Evolutionary conservation across 2,888 invertebrate genomes (phyloP).

Genomic region (Stenurella melanura): DNA sequence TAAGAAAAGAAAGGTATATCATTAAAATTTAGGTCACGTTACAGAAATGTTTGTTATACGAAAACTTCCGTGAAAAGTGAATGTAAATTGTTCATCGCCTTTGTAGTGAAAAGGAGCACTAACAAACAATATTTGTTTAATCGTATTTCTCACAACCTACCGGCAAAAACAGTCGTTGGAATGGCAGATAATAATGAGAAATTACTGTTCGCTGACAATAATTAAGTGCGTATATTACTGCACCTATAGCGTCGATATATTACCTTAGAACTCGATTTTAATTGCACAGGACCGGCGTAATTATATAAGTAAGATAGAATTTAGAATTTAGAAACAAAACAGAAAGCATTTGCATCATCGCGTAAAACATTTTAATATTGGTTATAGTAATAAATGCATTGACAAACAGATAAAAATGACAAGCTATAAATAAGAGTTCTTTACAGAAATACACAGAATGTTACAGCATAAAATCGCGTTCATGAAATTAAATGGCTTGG

Average conservation of each 20-base stretch:
- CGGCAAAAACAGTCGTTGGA: constrained; percentile 12
- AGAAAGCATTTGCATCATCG: too few species aligned
- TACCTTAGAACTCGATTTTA: too few species aligned
- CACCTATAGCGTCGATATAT: constrained; percentile 12
- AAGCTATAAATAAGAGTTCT: too few species aligned
- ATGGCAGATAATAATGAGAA: constrained; percentile 10
- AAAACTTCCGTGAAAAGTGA: not conserved
- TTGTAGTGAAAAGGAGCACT: not conserved
- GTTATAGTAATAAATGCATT: too few species aligned
- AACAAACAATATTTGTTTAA: constrained; percentile 19
- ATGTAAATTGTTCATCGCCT: not conserved
- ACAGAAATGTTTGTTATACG: not conserved
- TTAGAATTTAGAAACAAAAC: too few species aligned
- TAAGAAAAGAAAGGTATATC: not conserved
- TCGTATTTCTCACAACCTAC: constrained; percentile 9
- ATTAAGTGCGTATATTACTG: not conserved
- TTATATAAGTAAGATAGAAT: too few species aligned
- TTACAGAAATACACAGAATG: too few species aligned
- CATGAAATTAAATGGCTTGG: too few species aligned
- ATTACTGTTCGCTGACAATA: constrained; percentile 12
- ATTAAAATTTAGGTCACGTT: constrained; percentile 18
- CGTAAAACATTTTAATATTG: too few species aligned
- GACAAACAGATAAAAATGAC: too few species aligned
- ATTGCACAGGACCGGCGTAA: too few species aligned
- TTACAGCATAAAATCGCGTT: too few species aligned